Evolutionary conservation across 2,888 invertebrate genomes (phyloP), one percentile per base, ranked within the genome.

Genomic region (Polydrusus cervinus): DNA sequence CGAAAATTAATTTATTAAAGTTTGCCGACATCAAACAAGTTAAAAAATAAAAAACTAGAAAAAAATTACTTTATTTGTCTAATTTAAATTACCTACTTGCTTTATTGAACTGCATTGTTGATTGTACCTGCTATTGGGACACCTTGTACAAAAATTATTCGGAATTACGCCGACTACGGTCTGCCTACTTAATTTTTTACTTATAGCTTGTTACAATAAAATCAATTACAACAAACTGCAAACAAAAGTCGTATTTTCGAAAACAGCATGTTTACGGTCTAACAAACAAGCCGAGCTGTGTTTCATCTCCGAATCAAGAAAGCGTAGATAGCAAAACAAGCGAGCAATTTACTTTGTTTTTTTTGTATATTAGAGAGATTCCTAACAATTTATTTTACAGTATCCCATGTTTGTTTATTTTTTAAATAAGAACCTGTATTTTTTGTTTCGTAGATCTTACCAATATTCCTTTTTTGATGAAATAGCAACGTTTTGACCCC

Each of bases 301-400:
- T 83, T 82, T 83, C 83, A 83, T 83, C 83, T 84, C 80, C 66
- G 80, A 82, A 83, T 83, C 83, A 83, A 83, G 84, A 84, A 84
- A 84, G 84, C 84, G 84, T 84, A 82, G 76, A 82, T 80, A 77
- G 79, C 77, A 77, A 73, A 75, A 69, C 64, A 62, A 53, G 34
- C 53, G n/a, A 51, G 60, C 70, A 70, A 74, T 66, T 43, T 55
- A 51, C 60, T 51, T 69, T 65, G 53, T 47, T 74, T 68, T 62
- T 68, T 74, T 45, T 20, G 47, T 40, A 8, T 47, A 47, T n/a
- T 47, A 47, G 47, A 47, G 14, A 16, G 47, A 7, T 47, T 47
- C n/a, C 7, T 5, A 47, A 6, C 6, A 1, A 3, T 1, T 34
- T 34, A 10, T 7, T 34, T 7, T 34, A 34, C 34, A 8, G 10